Evolutionary conservation across 1,140 invertebrate species (phyloP).

Genomic region (Myzus persicae): DNA sequence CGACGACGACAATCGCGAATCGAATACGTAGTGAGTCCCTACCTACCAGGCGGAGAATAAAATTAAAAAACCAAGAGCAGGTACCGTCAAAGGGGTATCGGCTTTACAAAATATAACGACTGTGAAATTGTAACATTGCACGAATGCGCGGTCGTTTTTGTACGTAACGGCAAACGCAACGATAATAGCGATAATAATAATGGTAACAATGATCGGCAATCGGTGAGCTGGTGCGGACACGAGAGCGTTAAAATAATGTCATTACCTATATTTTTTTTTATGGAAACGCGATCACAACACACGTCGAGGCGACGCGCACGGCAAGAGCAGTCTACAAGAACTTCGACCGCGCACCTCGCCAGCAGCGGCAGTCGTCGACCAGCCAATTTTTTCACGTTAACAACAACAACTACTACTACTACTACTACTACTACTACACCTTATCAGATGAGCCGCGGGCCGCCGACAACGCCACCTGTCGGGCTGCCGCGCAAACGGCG

Average conservation of each 20-base stretch:
- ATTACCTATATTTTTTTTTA: conserved; percentile 10
- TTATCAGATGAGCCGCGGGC: conserved; percentile 40
- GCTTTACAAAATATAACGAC: no score
- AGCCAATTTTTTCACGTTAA: conserved; percentile 47
- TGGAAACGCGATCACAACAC: conserved; percentile 12
- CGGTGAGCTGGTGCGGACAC: no score
- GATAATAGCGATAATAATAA: not conserved
- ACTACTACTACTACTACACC: not conserved
- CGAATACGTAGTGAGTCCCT: not conserved
- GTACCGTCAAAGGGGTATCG: not conserved
- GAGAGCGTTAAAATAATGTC: not conserved
- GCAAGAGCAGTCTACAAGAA: conserved; percentile 1
- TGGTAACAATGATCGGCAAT: not conserved
- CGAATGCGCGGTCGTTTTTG: not conserved
- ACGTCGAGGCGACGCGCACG: conserved; percentile 7
- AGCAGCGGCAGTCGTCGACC: conserved; percentile 30
- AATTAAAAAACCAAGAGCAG: not conserved
- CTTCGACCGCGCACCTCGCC: conserved; percentile 36
- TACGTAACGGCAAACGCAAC: no score
- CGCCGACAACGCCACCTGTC: not conserved
- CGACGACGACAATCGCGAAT: not conserved
- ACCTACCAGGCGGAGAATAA: not conserved
- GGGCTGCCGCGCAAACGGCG: not conserved
- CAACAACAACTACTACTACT: not conserved
- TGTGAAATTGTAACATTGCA: no score